Evolutionary conservation across 2,888 invertebrate species (phyloP), one percentile per base, ranked within the genome.

Genomic region (Yponomeuta plumbellus): DNA sequence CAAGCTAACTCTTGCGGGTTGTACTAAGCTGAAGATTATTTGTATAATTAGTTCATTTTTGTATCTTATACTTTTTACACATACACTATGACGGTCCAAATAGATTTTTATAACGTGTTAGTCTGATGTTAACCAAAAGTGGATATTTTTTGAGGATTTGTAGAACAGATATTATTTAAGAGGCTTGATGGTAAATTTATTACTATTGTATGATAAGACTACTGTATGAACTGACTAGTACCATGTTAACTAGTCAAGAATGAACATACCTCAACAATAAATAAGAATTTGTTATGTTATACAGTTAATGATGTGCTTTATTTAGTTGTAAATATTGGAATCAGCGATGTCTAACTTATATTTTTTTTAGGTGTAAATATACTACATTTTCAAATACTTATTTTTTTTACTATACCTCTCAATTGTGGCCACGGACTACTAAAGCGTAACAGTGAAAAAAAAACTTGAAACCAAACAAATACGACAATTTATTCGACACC

Each of bases 201-300:
- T 52, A 17, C 44, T 17, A 52, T 52, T 13, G 13, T 52, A 13
- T 52, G 17, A 52, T 52, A 52, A 52, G 10, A 52, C 44, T 52
- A 52, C n/a, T 52, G 44, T 52, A 52, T 1, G 44, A 52, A 52
- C 44, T 52, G 44, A 52, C 44, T 52, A 52, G 44, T 52, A 52
- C 44, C 44, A 52, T 4, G 44, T 17, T 52, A 52, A 52, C 44
- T 52, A 52, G 44, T 52, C 44, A 52, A 52, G 44, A 17, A 5
- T 52, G 44, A 52, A 52, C 44, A 52, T 52, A 52, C 44, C 44
- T 52, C 44, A 52, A 52, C 44, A 17, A 52, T 52, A 52, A 52
- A 13, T 52, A 52, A 52, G 44, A 52, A 52, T 52, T 52, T 52
- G 17, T 52, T 52, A 52, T 17, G 44, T 52, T 52, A 17, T 52